Conservation (phyloP, 2,113 vertebrate genomes). For the Carlito syrichta region DNA sequence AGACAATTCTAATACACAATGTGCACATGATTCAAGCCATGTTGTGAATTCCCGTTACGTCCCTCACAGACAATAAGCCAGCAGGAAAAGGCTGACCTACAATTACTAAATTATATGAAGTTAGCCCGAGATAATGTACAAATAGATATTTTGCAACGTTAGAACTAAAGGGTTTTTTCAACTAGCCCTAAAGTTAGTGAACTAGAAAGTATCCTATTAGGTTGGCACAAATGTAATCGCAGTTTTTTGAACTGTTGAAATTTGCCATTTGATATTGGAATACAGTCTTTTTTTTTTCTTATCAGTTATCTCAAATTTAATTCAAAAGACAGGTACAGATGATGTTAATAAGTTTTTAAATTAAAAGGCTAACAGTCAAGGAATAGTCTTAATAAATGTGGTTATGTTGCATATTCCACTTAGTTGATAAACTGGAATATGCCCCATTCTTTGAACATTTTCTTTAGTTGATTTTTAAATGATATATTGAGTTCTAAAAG, state of each 20-base stretch:
- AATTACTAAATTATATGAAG: neutral
- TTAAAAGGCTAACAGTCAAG: too few species aligned
- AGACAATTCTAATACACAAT: neutral
- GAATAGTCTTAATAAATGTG: too few species aligned
- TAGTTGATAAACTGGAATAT: neutral
- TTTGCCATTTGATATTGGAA: too few species aligned
- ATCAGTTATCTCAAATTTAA: too few species aligned
- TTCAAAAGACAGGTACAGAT: too few species aligned
- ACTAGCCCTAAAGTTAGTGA: constrained; percentile 15
- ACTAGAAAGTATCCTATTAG: neutral
- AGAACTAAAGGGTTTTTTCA: constrained; percentile 9
- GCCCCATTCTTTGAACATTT: neutral
- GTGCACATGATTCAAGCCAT: neutral
- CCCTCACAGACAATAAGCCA: neutral
- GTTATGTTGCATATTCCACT: neutral
- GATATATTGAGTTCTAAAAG: neutral
- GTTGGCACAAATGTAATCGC: too few species aligned
- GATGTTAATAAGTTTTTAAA: too few species aligned
- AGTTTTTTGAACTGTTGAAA: too few species aligned
- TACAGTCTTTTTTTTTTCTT: too few species aligned
- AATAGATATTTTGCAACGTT: neutral
- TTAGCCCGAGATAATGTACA: neutral
- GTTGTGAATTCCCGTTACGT: too few species aligned
- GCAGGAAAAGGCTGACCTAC: neutral
- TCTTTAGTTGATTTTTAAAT: neutral